Conservation (phyloP, 2,797 vertebrate species). For the Myotis myotis region DNA sequence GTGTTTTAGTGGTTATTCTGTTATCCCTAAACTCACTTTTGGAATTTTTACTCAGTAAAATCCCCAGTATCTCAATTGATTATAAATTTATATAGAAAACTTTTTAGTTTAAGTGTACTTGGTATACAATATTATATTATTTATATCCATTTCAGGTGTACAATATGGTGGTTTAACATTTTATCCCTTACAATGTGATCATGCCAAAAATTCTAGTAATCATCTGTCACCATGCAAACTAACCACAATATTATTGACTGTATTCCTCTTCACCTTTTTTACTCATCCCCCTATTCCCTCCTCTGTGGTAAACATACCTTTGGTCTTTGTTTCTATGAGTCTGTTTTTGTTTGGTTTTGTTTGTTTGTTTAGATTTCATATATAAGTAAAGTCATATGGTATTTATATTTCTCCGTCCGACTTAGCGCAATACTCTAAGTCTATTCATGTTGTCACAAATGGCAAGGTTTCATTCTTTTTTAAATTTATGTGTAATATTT, state of each 20-base stretch:
- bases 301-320: background rate
- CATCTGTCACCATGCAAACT: background rate
- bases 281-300: background rate
- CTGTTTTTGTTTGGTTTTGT: background rate
- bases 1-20: conserved; percentile 49
- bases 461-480: background rate
- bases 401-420: background rate
- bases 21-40: conserved; percentile 20
- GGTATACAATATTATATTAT: background rate
- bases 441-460: background rate
- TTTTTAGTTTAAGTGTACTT: background rate
- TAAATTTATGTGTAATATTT: background rate
- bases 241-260: background rate
- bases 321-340: background rate
- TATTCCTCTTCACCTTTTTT: background rate
- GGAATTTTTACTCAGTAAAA: conserved; percentile 52
- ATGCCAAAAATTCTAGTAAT: background rate
- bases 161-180: background rate
- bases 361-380: background rate
- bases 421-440: background rate
- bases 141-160: background rate
- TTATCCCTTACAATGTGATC: background rate
- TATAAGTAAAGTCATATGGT: background rate
- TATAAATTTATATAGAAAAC: conserved; percentile 36
- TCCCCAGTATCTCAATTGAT: conserved; percentile 26